Base-by-base conservation (phyloP, 1,140 invertebrate genomes). In the Grapholita molesta region DNA sequence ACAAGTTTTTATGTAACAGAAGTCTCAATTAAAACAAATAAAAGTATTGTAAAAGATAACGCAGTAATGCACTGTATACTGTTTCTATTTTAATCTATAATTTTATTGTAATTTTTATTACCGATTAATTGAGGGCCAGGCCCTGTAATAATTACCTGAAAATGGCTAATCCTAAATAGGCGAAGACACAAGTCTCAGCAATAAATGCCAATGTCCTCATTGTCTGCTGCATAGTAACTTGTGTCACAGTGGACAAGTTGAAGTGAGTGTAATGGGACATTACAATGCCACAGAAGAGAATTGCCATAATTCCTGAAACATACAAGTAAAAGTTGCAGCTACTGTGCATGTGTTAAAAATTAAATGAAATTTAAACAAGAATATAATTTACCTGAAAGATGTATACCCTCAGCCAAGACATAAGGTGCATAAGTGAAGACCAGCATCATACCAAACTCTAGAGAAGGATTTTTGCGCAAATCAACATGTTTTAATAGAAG, bases 251-350 rank as follows among this genome's bases (percentile, higher is more conserved):
- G 1, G 99, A 99, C 12, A 99, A 92, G 91, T 99, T 99, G 79
- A 98, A 98, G 93, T 99, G 99, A 15, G 99, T 99, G 82, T 99
- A 99, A 89, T 99, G 99, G 0, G 98, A 99, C 99, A 99, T 99
- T 0, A 99, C 98, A 83, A 99, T 98, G 2, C 99, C 99, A 93
- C 98, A 99, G 86, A 99, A 99, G 70, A 99, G 92, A 80, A 99
- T 99, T 12, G 99, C 98, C 99, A 99, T 99, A 48, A 99, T 99
- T 70, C 98, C 98, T 96, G 92, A 73, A 93, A 93, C 73, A 79
- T 75, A 73, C 80, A 65, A 48, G 18, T 11, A 3, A 18, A 7
- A 21, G 4, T 18, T 28, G 12, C 11, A 33, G 8, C 24, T 38
- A 23, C 25, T 25, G 11, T 21, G 12, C 5, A 57, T 21, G 7